Evolutionary conservation across 2,113 vertebrate species (phyloP).

Genomic region (Charadrius vociferus): DNA sequence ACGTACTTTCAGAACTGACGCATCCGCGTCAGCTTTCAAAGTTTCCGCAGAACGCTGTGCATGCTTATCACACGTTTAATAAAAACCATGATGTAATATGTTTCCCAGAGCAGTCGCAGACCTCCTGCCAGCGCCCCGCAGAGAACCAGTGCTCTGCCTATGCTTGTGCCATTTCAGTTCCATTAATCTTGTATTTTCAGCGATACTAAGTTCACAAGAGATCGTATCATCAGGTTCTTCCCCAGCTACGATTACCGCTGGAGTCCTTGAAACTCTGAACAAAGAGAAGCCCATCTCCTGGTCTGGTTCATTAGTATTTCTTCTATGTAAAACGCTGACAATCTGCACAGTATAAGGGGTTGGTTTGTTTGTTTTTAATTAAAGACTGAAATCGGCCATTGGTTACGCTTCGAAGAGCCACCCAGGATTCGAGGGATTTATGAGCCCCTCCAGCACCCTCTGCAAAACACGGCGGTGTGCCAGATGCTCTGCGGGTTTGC

Average conservation of each 20-base stretch:
- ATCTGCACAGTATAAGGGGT: neutral
- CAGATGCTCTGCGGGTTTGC: neutral
- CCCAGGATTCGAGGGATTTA: neutral
- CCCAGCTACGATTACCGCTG: neutral
- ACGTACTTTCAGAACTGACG: rapidly evolving
- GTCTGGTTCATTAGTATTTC: neutral
- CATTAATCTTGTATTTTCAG: neutral
- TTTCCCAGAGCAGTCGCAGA: neutral
- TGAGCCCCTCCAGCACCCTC: neutral
- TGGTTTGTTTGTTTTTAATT: neutral
- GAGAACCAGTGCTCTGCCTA: neutral
- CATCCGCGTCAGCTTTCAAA: neutral
- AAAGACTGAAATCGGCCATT: neutral
- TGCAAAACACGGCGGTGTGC: neutral
- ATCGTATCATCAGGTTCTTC: neutral
- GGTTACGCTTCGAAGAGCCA: neutral
- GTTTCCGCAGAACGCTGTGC: neutral
- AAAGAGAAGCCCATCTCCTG: neutral
- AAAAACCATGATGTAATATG: neutral
- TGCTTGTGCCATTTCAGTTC: neutral
- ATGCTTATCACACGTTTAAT: neutral
- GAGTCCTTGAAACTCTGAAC: neutral
- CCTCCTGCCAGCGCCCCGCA: neutral
- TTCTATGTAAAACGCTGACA: neutral
- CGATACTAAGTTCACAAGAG: neutral